Base-by-base conservation (phyloP, 2,113 vertebrate species). In the Apodemus speciosus region DNA sequence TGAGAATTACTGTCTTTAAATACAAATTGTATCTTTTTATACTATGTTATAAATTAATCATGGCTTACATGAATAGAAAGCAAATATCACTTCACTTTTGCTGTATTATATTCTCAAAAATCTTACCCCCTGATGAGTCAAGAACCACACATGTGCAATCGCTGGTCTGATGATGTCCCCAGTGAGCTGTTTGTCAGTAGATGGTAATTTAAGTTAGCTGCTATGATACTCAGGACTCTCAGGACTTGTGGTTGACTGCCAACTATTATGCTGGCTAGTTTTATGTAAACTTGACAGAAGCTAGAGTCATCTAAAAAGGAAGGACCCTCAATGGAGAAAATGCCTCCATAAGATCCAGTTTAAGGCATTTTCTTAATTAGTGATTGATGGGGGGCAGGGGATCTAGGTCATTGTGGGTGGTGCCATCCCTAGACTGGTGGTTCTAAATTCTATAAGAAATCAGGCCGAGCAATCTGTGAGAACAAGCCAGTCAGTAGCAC, bases 121-220 rank as follows among this genome's bases (percentile, higher is more conserved):
- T n/a, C 53, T 90, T 53, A 79, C 71, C 38, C 56, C 76, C n/a
- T 93, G 25, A 68, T 43, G 83, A 84, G 84, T 72, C 35, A 84
- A 73, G 69, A 88, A 23, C 58, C 30, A 38, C 3, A 53, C 56
- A 35, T 72, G 14, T 40, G 46, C 32, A 23, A 35, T 79, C 51
- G 79, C 84, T 30, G 40, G 68, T 68, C 25, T 94, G 64, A 4
- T 71, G 88, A 68, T 64, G 58, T 49, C 30, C 53, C 32, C 77
- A 32, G 43, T 8, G 15, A 43, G 73, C 38, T 81, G 46, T 90
- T n/a, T 56, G 64, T 84, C n/a, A 25, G 14, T 77, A 72, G 79
- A 53, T 56, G 69, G 58, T 77, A 15, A 92, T 58, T 95, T 87
- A 91, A 92, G 64, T 94, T 87, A 89, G 46, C 40, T 89, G 73